These are phyloP conservation scores for Sturmia bella DNA, from an alignment of 2,888 invertebrate species.

Conservation along the genomic window DNA sequence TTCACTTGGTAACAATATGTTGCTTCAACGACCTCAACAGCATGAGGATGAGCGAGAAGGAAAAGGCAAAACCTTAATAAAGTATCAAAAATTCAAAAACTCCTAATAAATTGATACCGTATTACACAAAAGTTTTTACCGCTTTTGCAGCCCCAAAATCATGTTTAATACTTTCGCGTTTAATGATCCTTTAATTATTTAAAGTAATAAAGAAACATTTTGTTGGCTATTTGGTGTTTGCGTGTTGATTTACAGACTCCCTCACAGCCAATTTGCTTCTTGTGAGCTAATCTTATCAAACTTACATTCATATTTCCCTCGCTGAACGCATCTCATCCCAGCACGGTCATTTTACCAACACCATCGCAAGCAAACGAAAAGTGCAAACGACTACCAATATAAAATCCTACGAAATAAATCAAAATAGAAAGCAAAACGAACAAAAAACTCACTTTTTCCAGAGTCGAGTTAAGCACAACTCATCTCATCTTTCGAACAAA, in stretches of 20 bases:
- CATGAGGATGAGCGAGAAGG: background rate
- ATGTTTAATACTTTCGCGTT: constrained; percentile 53
- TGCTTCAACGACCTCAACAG: constrained; percentile 16
- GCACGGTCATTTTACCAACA: background rate
- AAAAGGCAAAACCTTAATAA: constrained; percentile 21
- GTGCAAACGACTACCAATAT: constrained; percentile 33
- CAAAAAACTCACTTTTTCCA: constrained; percentile 38
- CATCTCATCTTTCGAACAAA: constrained; percentile 55
- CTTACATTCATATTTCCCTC: constrained; percentile 36
- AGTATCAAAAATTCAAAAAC: constrained; percentile 35
- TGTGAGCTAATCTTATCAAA: constrained; percentile 50
- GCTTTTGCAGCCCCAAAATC: constrained; percentile 19
- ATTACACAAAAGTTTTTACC: background rate
- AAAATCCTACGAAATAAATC: constrained; percentile 40
- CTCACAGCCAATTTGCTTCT: constrained; percentile 45
- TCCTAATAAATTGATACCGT: constrained; percentile 47
- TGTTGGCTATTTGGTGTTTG: constrained; percentile 3
- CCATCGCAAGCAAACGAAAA: constrained; percentile 8
- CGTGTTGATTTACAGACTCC: constrained; percentile 1
- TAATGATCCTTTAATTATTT: constrained; percentile 57
- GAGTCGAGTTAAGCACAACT: constrained; percentile 36
- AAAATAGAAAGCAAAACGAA: constrained; percentile 9
- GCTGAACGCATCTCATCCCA: background rate
- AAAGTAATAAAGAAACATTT: constrained; percentile 31
- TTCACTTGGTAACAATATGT: constrained; percentile 44